Evolutionary conservation across 2,888 invertebrate species (phyloP), one percentile per base, ranked within the genome.

Genomic region (Mythimna impura): DNA sequence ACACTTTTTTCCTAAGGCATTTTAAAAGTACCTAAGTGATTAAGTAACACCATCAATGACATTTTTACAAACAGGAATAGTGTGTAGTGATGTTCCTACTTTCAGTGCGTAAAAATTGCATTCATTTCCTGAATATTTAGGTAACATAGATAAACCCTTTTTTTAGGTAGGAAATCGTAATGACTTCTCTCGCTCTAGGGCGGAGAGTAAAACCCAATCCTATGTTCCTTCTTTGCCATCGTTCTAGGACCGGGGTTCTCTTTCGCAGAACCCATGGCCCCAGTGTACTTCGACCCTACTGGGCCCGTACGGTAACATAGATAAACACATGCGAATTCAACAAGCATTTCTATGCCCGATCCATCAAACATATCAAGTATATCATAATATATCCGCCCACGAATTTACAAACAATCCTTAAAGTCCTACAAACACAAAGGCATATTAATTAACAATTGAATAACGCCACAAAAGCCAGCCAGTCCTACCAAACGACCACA

Each of bases 401-500:
- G 9, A 57, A 20, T 58, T 34, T 9, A 34, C 58, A 30, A 30
- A 34, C 20, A 61, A 22, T n/a, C 68, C 52, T 64, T 57, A 55
- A 67, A 60, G 66, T 22, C 36, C 55, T 10, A 8, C 25, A 50
- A 43, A 57, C 55, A 61, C 47, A 66, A 54, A 79, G 7, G 55
- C 55, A 68, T 57, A 52, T 67, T 64, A 65, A 77, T 68, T 50
- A 66, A 73, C 69, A 77, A 79, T 47, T 62, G 40, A 65, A 72
- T 73, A 81, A 76, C 67, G 34, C 60, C 70, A 69, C 70, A 76
- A 73, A 76, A 84, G 55, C 83, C 66, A 67, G 25, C 50, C 36
- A 71, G 55, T 58, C 60, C 50, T 66, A 68, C 73, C 43, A 43
- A 82, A 78, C 62, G 62, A 79, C 74, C 73, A 36, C 80, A 84